Base-by-base conservation (phyloP, 1,140 invertebrate genomes). In the Lordiphosa mommai region DNA sequence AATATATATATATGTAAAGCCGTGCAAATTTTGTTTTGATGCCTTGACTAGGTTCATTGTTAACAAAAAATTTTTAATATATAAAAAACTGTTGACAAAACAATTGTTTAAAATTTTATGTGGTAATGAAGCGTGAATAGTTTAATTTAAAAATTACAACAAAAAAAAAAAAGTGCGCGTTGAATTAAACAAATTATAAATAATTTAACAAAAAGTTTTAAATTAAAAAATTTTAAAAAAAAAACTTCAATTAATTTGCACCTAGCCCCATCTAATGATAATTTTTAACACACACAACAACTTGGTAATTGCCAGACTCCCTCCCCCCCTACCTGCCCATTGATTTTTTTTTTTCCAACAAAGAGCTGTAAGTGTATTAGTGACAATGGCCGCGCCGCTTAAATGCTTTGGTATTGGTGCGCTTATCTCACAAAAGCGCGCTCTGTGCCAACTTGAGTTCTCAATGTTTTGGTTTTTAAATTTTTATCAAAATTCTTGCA, bases 231-330 rank as follows among this genome's bases (percentile, higher is more conserved):
- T 13, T 13, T 16, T 37, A 23, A 17, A 8, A 30, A 37, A 4
- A 17, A 34, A 57, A 76, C 57, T 48, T 51, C 65, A 69, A 70
- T 80, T 79, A 61, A 80, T 79, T 74, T 77, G 66, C 53, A 65
- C 65, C 50, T 61, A 63, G 57, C 64, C 30, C 60, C 43, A 61
- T 71, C 61, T 52, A 61, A 77, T 72, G 74, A 80, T 79, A 79
- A 79, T 80, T 79, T 79, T 61, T 43, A 48, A 56, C 46, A 50
- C 64, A 79, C 64, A 72, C 73, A 63, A 66, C 69, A 77, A 77
- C 63, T 68, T 64, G 68, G 64, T 72, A 79, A 79, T 72, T 53
- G 40, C 10, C 40, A 43, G 10, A 43, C 1, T 5, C 20, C 40
- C 16, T 27, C 20, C 20, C 40, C 5, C 6, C 3, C n/a, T n/a